These are phyloP conservation scores for Blastobasis adustella DNA, from an alignment of 2,888 invertebrate genomes.

Conservation along the genomic window DNA sequence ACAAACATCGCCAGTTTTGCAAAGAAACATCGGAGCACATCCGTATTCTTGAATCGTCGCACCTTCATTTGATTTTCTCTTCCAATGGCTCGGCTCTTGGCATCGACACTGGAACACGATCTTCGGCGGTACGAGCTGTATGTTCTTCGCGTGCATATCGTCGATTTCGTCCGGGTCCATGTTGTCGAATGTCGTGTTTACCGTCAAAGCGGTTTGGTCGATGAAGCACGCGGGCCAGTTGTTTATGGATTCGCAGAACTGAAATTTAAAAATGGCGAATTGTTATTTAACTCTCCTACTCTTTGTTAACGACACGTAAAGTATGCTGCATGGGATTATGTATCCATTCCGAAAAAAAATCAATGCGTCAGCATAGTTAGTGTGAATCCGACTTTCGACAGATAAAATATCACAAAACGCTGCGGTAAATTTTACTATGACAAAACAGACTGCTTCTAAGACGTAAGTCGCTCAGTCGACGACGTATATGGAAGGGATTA, in stretches of 20 bases:
- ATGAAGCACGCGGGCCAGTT: conserved; percentile 49
- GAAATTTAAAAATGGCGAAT: conserved; percentile 17
- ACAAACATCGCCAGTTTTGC: conserved; percentile 74
- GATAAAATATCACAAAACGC: too few species aligned
- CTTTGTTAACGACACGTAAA: neutral
- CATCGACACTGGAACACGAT: conserved; percentile 68
- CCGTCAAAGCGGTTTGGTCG: conserved; percentile 45
- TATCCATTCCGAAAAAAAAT: too few species aligned
- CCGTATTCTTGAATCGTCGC: conserved; percentile 41
- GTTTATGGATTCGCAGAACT: conserved; percentile 69
- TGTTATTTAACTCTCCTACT: neutral
- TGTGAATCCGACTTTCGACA: too few species aligned
- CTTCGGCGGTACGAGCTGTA: conserved; percentile 53
- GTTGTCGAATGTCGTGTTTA: conserved; percentile 37
- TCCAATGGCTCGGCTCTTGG: conserved; percentile 69
- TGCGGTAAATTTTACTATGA: too few species aligned
- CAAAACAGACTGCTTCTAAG: too few species aligned
- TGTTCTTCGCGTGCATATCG: conserved; percentile 45
- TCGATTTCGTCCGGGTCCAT: conserved; percentile 59
- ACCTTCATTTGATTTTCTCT: conserved; percentile 28
- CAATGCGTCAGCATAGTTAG: too few species aligned
- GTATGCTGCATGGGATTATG: neutral
- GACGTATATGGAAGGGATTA: too few species aligned
- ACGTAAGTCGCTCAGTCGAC: too few species aligned
- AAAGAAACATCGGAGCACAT: conserved; percentile 67